Evolutionary conservation across 2,888 invertebrate genomes (phyloP).

Genomic region (Drosophila subquinaria): DNA sequence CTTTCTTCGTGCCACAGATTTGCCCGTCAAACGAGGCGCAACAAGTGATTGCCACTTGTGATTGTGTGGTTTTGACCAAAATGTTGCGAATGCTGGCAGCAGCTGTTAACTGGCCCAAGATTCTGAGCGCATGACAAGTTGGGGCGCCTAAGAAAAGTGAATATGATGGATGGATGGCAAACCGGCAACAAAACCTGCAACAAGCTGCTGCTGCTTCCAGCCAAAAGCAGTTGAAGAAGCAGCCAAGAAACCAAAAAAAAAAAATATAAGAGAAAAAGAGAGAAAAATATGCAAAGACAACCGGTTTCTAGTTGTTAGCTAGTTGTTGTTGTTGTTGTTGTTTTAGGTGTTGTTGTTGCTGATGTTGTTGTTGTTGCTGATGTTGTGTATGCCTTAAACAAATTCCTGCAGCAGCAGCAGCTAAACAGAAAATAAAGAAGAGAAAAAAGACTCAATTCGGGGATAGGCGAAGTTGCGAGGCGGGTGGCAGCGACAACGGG

Average conservation of each 20-base stretch:
- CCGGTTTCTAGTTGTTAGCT: slow-evolving; percentile 42
- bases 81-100: background rate
- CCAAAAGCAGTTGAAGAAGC: slow-evolving; percentile 18
- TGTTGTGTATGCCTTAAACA: slow-evolving; percentile 45
- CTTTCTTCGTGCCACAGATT: slow-evolving; percentile 4
- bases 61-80: slow-evolving; percentile 1
- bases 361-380: slow-evolving; percentile 23
- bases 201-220: slow-evolving; percentile 5
- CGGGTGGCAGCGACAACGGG: slow-evolving; percentile 13
- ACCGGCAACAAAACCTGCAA: slow-evolving; percentile 10
- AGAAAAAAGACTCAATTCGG: slow-evolving; percentile 26
- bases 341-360: slow-evolving; percentile 24
- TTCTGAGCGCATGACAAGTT: slow-evolving; percentile 24
- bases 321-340: slow-evolving; percentile 8
- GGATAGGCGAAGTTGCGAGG: slow-evolving; percentile 12
- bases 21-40: background rate
- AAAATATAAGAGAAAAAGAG: background rate
- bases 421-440: slow-evolving; percentile 17
- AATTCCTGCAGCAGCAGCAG: slow-evolving; percentile 52
- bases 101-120: slow-evolving; percentile 16
- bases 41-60: slow-evolving; percentile 11
- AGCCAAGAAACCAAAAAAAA: slow-evolving; percentile 7
- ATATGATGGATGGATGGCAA: slow-evolving; percentile 44
- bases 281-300: slow-evolving; percentile 47
- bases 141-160: slow-evolving; percentile 40